Evolutionary conservation across 92 coral and sea anemone genomes (phyloP).

Genomic region (Bergia puertoricense): DNA sequence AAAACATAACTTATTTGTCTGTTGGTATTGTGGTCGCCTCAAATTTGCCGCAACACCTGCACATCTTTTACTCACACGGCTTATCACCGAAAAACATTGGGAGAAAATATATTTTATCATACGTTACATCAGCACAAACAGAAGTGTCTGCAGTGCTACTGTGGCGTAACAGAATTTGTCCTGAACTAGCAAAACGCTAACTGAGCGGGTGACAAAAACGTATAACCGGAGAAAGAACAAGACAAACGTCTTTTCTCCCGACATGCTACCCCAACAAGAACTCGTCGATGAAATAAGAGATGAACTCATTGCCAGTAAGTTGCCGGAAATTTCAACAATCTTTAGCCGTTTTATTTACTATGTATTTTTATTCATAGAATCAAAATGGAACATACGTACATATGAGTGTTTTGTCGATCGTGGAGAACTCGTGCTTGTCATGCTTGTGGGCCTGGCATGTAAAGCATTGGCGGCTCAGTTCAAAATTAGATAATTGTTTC

Average conservation of each 20-base stretch:
- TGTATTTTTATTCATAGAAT: too few species aligned
- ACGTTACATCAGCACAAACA: background rate
- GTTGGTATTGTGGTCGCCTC: background rate
- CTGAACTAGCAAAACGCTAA: background rate
- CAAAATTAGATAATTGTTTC: background rate
- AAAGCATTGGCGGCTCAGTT: background rate
- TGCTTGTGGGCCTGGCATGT: too few species aligned
- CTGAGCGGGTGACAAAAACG: background rate
- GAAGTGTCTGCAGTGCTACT: background rate
- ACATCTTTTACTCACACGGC: background rate
- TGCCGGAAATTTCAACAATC: background rate
- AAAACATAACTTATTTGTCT: constrained; percentile 24
- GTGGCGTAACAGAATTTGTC: background rate
- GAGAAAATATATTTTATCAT: background rate
- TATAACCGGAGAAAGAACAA: background rate
- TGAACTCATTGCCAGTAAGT: constrained; percentile 34
- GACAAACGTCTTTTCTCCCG: background rate
- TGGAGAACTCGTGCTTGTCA: too few species aligned
- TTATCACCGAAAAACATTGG: background rate
- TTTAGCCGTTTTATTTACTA: background rate
- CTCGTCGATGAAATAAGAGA: constrained; percentile 25
- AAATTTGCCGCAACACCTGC: background rate
- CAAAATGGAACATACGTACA: background rate
- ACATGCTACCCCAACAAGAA: constrained; percentile 8
- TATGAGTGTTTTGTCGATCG: background rate